These are phyloP conservation scores for Sebastes reedi DNA, from an alignment of 2,797 vertebrate species.

Conservation along the genomic window DNA sequence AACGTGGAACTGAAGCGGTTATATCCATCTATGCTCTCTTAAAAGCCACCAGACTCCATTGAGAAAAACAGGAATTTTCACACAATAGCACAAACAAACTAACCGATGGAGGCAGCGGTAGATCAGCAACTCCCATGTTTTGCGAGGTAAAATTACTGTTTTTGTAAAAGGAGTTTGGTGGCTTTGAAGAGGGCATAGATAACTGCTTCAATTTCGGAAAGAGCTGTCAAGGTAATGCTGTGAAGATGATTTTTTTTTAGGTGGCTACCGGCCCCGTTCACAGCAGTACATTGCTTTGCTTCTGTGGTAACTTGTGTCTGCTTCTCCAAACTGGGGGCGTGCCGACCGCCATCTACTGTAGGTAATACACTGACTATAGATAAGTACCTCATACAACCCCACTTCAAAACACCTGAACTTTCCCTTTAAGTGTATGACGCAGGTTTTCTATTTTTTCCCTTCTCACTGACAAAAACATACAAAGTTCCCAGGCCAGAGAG, in stretches of 20 bases:
- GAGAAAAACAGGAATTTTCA: neutral
- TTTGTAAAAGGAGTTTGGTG: too few species aligned
- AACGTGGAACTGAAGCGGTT: neutral
- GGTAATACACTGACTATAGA: neutral
- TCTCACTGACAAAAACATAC: neutral
- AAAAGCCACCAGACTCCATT: neutral
- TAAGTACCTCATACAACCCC: neutral
- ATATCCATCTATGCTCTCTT: neutral
- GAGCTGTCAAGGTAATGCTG: too few species aligned
- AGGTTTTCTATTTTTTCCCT: neutral
- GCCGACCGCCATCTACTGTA: neutral
- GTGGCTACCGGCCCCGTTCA: neutral
- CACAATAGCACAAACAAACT: too few species aligned
- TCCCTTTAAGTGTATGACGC: neutral
- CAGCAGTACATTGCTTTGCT: neutral
- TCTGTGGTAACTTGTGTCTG: neutral
- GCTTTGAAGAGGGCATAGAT: neutral
- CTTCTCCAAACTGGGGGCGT: neutral
- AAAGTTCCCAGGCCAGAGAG: neutral
- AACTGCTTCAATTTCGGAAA: fast-evolving
- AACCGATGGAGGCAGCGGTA: too few species aligned
- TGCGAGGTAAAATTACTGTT: too few species aligned
- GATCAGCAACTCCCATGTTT: too few species aligned
- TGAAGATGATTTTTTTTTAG: neutral
- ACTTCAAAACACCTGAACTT: neutral